Conservation (phyloP, 1,140 invertebrate species). For the Schlechtendalia chinensis region DNA sequence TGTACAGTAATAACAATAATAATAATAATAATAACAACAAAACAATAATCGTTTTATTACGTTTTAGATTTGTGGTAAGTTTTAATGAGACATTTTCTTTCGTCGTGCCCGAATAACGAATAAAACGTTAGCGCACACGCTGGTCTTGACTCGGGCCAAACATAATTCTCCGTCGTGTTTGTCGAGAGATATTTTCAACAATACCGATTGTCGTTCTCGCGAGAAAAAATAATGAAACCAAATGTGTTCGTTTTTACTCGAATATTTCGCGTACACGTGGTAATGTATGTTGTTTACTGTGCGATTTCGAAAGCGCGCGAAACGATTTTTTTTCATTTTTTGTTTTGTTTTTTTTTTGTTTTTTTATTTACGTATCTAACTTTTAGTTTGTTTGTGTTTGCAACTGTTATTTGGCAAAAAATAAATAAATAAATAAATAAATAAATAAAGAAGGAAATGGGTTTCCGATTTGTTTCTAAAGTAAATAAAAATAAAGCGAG, state of each 20-base stretch:
- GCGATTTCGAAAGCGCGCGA: neutral
- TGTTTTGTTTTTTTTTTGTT: neutral
- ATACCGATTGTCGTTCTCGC: neutral
- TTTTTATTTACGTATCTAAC: neutral
- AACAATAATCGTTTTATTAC: neutral
- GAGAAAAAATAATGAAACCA: neutral
- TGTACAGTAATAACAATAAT: too few relatives aligned
- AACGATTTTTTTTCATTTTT: too few relatives aligned
- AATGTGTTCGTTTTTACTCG: neutral
- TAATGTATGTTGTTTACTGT: neutral
- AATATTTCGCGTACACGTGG: neutral
- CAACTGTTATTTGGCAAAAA: neutral
- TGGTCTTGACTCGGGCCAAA: neutral
- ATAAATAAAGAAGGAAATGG: slow-evolving; percentile 22
- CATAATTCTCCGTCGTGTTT: neutral
- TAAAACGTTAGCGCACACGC: too few relatives aligned
- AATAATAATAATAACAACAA: too few relatives aligned
- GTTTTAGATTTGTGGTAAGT: neutral
- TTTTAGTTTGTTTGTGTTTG: neutral
- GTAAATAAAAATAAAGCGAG: slow-evolving; percentile 33
- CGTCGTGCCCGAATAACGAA: neutral
- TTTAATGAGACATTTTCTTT: slow-evolving; percentile 23
- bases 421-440: too few relatives aligned
- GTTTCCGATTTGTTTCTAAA: slow-evolving; percentile 44
- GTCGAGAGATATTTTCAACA: neutral